phyloP scores from a whole-genome alignment of 2,797 vertebrate genomes.

The Euphonia xanthogaster region DNA sequence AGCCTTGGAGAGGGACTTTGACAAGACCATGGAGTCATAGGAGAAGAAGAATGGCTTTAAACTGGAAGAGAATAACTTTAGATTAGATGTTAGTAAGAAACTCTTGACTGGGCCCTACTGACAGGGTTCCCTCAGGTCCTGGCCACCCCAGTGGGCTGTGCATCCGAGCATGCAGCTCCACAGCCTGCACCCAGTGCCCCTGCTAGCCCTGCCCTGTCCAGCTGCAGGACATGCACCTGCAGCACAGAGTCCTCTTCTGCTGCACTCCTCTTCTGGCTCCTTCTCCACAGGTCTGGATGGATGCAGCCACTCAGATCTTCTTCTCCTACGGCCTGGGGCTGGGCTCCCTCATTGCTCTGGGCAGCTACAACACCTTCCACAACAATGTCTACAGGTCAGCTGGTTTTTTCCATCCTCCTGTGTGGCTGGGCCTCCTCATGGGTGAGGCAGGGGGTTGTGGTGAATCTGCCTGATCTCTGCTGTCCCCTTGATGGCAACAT shows the following conservation, averaged over 20 bases:
- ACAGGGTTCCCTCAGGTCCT: background rate
- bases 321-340: conserved; percentile 91
- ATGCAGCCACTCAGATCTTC: conserved; percentile 93
- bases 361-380: conserved; percentile 89
- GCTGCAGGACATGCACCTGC: background rate
- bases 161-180: background rate
- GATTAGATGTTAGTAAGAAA: background rate
- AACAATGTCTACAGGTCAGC: conserved; percentile 88
- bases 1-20: background rate
- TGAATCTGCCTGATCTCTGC: background rate
- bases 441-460: background rate
- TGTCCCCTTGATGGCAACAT: background rate
- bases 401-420: background rate
- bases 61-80: background rate
- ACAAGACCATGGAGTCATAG: background rate
- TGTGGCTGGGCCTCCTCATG: rapidly evolving
- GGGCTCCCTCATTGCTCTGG: conserved; percentile 89
- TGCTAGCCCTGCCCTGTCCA: rapidly evolving
- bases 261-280: background rate
- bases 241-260: background rate
- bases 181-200: background rate
- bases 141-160: background rate
- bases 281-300: conserved; percentile 86
- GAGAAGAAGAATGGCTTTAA: background rate
- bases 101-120: background rate